A percentile compares a stretch with the other conserved stretches of the same genome.
These are phyloP conservation scores for Pitta sordida DNA, from an alignment of 2,113 vertebrate genomes.

Conservation along the genomic window DNA sequence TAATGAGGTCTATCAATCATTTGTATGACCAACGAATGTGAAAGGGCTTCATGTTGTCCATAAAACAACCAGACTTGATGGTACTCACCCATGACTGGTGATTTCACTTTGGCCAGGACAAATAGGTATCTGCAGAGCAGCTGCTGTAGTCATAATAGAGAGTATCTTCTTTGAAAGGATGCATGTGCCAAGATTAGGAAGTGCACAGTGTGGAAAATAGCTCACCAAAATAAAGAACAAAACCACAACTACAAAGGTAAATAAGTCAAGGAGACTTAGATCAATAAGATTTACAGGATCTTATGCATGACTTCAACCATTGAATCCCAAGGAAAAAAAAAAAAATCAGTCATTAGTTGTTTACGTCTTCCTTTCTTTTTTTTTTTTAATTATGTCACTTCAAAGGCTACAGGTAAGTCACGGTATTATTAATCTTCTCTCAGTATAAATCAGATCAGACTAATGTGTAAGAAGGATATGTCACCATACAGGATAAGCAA, in stretches of 20 bases:
- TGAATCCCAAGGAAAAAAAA: not conserved
- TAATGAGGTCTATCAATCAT: conserved; percentile 60
- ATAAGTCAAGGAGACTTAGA: conserved; percentile 70
- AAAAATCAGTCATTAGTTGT: not conserved
- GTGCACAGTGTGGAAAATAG: conserved; percentile 39
- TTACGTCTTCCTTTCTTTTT: not conserved
- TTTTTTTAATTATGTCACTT: not conserved
- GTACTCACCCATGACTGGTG: conserved; percentile 10
- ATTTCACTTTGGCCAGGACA: conserved; percentile 58
- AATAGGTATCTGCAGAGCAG: conserved; percentile 57
- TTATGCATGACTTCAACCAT: conserved; percentile 21
- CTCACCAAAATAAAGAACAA: conserved; percentile 69
- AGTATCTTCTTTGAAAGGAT: conserved; percentile 49
- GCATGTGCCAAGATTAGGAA: conserved; percentile 27
- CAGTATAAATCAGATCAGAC: not conserved
- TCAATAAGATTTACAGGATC: conserved; percentile 61
- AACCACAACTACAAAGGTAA: conserved; percentile 69
- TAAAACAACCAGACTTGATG: conserved; percentile 35
- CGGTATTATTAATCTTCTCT: not conserved
- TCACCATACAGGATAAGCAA: not conserved
- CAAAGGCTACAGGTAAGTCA: not conserved
- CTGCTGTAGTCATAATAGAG: conserved; percentile 46
- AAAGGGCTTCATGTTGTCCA: conserved; percentile 42
- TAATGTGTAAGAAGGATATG: not conserved
- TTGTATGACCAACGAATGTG: conserved; percentile 3